Evolutionary conservation across 2,797 vertebrate genomes (phyloP), one percentile per base, ranked within the genome.

Genomic region (Orestias chungarensis): DNA sequence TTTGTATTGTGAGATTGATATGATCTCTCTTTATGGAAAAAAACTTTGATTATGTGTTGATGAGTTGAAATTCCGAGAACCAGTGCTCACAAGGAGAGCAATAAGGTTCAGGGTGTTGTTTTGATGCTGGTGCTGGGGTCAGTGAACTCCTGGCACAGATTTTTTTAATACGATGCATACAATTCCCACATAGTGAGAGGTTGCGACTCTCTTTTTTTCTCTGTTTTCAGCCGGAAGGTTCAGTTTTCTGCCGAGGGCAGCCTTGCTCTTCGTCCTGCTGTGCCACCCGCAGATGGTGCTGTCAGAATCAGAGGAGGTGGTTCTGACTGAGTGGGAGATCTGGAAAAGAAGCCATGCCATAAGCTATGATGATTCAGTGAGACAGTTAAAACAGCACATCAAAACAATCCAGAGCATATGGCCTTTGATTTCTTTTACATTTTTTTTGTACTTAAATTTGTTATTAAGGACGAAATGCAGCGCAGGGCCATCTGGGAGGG

Each of bases 401-500:
- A 29, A 2, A 10, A 25, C 40, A 25, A 70, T 27, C 29, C 8
- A 25, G 10, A 27, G 8, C 9, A 33, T 1, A 9, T 23, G 49
- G 10, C 35, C 7, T 12, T 14, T 17, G 69, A 3, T 62, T 27
- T 68, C 3, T 52, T 2, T 17, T 70, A 42, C 68, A 0, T 43
- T 78, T 17, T 4, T 29, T 12, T 54, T 15, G 5, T 29, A 14
- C 40, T 25, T 73, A 11, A 80, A 31, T 70, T 49, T 1, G 68
- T 33, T 12, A 54, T 84, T 83, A 75, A 84, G 81, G 90, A 94
- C 0, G 92, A 95, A 59, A 10, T 85, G 65, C 84, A 93, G 55
- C 89, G 94, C 76, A 91, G 73, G 44, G 38, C 9, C 59, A 93
- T 95, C 86, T 95, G 95, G 94, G 89, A 94, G 81, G 80, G 78